These are phyloP conservation scores for Daboia siamensis DNA, from an alignment of 2,113 vertebrate species.

Conservation along the genomic window DNA sequence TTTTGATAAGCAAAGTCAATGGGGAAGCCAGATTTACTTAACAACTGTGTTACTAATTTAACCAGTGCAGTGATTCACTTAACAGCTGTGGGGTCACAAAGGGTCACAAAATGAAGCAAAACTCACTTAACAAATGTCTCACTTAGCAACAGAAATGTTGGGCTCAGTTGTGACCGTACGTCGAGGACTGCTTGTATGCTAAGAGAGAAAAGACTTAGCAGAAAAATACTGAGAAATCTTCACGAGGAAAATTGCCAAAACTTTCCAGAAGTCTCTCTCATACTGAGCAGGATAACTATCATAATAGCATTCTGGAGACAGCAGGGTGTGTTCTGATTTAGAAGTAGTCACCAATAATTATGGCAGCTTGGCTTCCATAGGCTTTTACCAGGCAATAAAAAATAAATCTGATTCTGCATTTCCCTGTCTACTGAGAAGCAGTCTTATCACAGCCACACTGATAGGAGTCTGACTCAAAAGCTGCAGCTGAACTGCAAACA, in stretches of 20 bases:
- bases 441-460: neutral
- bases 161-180: no score
- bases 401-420: neutral
- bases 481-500: neutral
- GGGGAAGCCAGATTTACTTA: no score
- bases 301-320: neutral
- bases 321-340: neutral
- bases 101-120: no score
- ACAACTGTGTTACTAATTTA: no score
- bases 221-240: neutral
- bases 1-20: no score
- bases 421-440: neutral
- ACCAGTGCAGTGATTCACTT: no score
- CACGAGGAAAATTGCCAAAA: neutral
- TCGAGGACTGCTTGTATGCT: neutral
- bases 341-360: neutral
- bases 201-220: neutral
- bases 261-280: neutral
- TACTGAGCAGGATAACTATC: neutral
- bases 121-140: no score
- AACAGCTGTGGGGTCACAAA: no score
- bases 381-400: neutral
- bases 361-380: neutral
- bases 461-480: neutral
- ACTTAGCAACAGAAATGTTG: no score